phyloP scores from a whole-genome alignment of 2,113 vertebrate species.

The Cynocephalus volans region DNA sequence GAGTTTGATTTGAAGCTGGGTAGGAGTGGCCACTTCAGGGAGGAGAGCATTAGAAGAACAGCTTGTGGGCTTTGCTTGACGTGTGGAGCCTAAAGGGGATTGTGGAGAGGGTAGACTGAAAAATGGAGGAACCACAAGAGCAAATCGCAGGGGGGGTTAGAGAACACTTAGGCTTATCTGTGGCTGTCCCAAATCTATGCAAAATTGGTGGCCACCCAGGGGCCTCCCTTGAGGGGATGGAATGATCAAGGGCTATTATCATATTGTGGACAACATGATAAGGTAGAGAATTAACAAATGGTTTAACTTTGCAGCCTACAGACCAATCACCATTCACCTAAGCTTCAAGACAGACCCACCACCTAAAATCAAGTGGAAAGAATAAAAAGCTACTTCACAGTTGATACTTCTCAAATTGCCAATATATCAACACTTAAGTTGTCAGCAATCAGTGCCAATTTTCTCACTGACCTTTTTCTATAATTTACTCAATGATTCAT shows the following conservation, averaged over 20 bases:
- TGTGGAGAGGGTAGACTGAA: background rate
- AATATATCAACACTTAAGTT: background rate
- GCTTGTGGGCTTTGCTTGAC: background rate
- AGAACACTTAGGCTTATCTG: slow-evolving; percentile 19
- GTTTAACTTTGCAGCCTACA: background rate
- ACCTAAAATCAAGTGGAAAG: slow-evolving; percentile 1
- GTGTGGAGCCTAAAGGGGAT: background rate
- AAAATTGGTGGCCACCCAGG: background rate
- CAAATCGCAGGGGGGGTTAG: background rate
- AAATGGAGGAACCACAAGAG: background rate
- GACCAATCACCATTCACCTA: background rate
- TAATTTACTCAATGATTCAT: slow-evolving; percentile 20
- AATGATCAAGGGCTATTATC: background rate
- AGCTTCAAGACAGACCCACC: background rate
- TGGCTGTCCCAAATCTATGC: background rate
- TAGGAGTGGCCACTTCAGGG: background rate
- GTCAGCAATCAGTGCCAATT: background rate
- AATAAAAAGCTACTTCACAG: background rate
- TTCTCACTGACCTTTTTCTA: slow-evolving; percentile 7
- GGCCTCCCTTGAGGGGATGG: background rate
- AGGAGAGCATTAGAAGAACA: background rate
- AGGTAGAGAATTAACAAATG: background rate
- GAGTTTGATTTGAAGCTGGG: slow-evolving; percentile 6
- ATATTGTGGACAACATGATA: background rate
- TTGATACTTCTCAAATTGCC: background rate